Percentiles rank a stretch among this genome's conserved stretches.
Conservation (phyloP, 2,888 invertebrate genomes). For the Polydrusus cervinus region DNA sequence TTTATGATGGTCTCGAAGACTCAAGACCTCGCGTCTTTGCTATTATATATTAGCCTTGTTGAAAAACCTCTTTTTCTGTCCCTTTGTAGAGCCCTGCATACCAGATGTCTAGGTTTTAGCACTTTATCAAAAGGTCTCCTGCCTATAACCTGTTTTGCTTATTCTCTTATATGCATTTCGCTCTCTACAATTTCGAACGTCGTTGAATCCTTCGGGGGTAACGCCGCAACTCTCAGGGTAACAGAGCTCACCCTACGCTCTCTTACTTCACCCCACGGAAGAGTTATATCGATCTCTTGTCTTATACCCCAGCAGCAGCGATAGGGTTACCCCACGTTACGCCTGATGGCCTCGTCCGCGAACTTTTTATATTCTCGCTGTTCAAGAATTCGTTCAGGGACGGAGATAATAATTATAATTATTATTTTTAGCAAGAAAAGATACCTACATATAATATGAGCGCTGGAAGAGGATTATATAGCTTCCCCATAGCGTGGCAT, state of each 20-base stretch:
- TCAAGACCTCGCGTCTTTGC: no score
- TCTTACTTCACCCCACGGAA: constrained; percentile 71
- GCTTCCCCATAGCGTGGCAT: no score
- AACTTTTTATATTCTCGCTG: constrained; percentile 48
- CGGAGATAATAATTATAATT: constrained; percentile 35
- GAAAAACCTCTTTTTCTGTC: no score
- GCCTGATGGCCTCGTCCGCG: constrained; percentile 48
- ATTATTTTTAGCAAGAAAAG: not conserved
- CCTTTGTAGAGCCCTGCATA: no score
- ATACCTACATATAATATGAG: no score
- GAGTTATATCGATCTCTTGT: constrained; percentile 73
- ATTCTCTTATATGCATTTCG: no score
- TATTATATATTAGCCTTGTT: no score
- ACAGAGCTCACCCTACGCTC: constrained; percentile 65
- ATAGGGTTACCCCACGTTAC: constrained; percentile 67
- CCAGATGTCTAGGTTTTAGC: no score
- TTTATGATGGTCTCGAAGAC: no score
- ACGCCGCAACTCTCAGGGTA: constrained; percentile 54
- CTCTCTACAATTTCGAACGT: constrained; percentile 20
- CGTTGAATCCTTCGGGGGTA: constrained; percentile 56
- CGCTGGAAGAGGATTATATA: no score
- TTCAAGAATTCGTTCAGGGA: constrained; percentile 43
- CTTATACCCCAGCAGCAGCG: constrained; percentile 68
- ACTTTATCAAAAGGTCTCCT: not conserved
- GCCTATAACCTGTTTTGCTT: no score